phyloP scores from a whole-genome alignment of 2,888 invertebrate species.

The Papilio gigon region DNA sequence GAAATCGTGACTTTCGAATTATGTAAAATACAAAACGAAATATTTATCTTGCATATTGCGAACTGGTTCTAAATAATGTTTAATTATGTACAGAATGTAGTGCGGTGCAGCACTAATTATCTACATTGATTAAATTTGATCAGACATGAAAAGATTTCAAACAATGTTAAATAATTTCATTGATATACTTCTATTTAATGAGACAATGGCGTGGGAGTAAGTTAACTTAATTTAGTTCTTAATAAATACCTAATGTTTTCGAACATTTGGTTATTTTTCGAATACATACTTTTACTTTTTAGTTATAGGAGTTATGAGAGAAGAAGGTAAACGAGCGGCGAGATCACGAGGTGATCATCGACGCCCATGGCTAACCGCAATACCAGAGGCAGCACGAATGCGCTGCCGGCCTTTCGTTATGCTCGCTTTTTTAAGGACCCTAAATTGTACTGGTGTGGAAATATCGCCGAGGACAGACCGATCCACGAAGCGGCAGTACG shows the following conservation, averaged over 20 bases:
- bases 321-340: too few relatives aligned
- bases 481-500: too few relatives aligned
- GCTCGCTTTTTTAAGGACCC: too few relatives aligned
- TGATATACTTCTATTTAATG: not conserved
- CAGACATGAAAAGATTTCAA: not conserved
- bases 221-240: not conserved
- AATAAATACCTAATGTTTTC: not conserved
- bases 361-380: too few relatives aligned
- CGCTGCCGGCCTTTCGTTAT: too few relatives aligned
- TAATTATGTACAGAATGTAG: not conserved
- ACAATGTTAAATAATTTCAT: not conserved
- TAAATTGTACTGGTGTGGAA: too few relatives aligned
- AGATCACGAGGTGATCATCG: too few relatives aligned
- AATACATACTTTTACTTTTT: too few relatives aligned
- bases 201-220: not conserved
- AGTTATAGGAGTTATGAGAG: too few relatives aligned
- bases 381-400: too few relatives aligned
- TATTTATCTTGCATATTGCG: slow-evolving; percentile 9
- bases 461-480: too few relatives aligned
- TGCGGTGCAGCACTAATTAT: slow-evolving; percentile 2
- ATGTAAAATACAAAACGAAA: slow-evolving; percentile 25
- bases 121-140: not conserved
- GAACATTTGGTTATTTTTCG: too few relatives aligned
- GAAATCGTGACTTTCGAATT: slow-evolving; percentile 35
- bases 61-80: slow-evolving; percentile 17